phyloP scores from a whole-genome alignment of 2,797 vertebrate genomes.

The Rhinichthys osculus region DNA sequence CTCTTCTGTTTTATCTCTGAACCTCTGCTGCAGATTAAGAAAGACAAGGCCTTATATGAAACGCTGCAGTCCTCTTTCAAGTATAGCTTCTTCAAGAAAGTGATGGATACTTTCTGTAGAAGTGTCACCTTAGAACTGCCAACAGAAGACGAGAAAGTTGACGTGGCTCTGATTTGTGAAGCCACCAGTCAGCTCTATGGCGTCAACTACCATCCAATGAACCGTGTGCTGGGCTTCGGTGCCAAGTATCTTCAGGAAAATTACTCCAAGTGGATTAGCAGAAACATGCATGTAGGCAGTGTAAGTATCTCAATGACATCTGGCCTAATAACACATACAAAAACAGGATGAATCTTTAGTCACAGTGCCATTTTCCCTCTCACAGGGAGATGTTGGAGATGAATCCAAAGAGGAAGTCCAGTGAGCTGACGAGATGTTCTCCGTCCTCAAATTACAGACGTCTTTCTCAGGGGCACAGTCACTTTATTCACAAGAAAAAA shows the following conservation, averaged over 20 bases:
- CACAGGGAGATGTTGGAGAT: conserved; percentile 73
- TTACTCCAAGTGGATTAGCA: conserved; percentile 77
- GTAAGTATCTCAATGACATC: conserved; percentile 71
- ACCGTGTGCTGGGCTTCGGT: conserved; percentile 79
- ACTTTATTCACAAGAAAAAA: conserved; percentile 2
- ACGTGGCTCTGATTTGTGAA: conserved; percentile 84
- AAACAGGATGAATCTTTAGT: background rate
- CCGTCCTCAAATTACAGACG: too few species aligned
- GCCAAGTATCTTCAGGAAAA: conserved; percentile 80
- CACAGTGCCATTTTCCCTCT: background rate
- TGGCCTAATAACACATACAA: background rate
- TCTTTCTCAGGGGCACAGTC: conserved; percentile 3
- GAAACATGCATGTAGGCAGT: conserved; percentile 78
- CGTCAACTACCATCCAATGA: conserved; percentile 79
- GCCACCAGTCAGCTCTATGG: conserved; percentile 77
- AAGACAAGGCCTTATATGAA: conserved; percentile 54
- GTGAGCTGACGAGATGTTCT: conserved; percentile 49
- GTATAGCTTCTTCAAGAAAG: conserved; percentile 74
- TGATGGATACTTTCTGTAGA: conserved; percentile 70
- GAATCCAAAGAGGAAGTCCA: conserved; percentile 74
- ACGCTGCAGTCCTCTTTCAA: conserved; percentile 61
- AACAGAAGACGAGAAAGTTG: conserved; percentile 52
- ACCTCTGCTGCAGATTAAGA: conserved; percentile 70
- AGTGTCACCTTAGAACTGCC: conserved; percentile 62
- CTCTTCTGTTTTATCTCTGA: background rate